Evolutionary conservation across 2,113 vertebrate genomes (phyloP).

Genomic region (Cavia porcellus): DNA sequence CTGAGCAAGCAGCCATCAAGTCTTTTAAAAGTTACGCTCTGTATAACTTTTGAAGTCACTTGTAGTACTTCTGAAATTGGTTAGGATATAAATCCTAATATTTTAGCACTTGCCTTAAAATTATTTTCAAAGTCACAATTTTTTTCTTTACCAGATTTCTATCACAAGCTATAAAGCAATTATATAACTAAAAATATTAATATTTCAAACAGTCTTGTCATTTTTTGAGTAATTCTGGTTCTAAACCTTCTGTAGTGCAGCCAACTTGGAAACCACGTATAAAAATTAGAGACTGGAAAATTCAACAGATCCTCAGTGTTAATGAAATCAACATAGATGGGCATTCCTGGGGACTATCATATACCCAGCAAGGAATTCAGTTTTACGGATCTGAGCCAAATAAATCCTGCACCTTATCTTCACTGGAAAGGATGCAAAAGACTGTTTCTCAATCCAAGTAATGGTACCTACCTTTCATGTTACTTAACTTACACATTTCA

Average conservation of each 20-base stretch:
- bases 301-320: neutral
- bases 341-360: neutral
- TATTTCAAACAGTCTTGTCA: neutral
- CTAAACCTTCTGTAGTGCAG: neutral
- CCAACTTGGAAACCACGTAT: neutral
- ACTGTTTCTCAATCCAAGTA: neutral
- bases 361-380: neutral
- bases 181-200: constrained; percentile 12
- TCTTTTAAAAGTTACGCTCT: neutral
- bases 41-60: neutral
- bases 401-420: constrained; percentile 13
- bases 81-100: neutral
- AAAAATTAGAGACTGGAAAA: neutral
- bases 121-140: constrained; percentile 18
- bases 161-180: neutral
- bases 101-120: constrained; percentile 17
- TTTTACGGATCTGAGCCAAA: neutral
- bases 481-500: constrained; percentile 9
- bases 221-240: constrained; percentile 1
- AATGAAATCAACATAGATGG: constrained; percentile 5
- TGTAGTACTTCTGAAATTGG: constrained; percentile 3
- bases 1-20: neutral
- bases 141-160: neutral
- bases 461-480: neutral
- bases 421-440: constrained; percentile 6